Evolutionary conservation across 2,888 invertebrate species (phyloP).

Genomic region (Venusia cambrica): DNA sequence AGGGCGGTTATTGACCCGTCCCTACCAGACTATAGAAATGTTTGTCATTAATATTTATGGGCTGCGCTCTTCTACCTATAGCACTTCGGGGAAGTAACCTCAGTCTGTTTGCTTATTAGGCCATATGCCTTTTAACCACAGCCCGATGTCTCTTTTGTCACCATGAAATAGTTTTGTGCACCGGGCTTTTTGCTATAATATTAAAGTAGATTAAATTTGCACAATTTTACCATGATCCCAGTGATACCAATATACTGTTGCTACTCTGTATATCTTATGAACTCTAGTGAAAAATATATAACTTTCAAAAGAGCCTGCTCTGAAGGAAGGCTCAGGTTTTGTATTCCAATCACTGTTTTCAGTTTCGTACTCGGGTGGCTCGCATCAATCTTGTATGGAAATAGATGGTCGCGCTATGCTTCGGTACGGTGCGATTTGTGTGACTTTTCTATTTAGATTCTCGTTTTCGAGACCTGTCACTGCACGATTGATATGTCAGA

Average conservation of each 20-base stretch:
- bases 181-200: too few relatives aligned
- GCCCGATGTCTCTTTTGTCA: conserved; percentile 15
- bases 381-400: conserved; percentile 59
- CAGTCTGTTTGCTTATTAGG: conserved; percentile 59
- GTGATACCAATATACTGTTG: too few relatives aligned
- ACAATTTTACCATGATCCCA: too few relatives aligned
- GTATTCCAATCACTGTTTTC: conserved; percentile 51
- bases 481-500: conserved; percentile 32
- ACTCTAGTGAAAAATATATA: too few relatives aligned
- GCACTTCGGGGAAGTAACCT: conserved; percentile 64
- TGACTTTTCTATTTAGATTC: conserved; percentile 32
- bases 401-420: conserved; percentile 44
- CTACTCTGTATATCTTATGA: too few relatives aligned
- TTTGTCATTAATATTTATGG: conserved; percentile 77
- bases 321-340: conserved; percentile 31
- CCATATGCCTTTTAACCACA: conserved; percentile 39
- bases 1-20: conserved; percentile 62
- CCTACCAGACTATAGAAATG: conserved; percentile 56
- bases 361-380: conserved; percentile 32
- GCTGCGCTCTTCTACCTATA: conserved; percentile 55
- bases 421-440: conserved; percentile 37
- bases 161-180: conserved; percentile 34
- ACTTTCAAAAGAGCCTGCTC: too few relatives aligned
- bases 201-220: too few relatives aligned
- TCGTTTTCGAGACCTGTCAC: conserved; percentile 17